A percentile compares a stretch with the other conserved stretches of the same genome.
phyloP scores from a whole-genome alignment of 2,797 vertebrate species.

The Cephalopachus bancanus region DNA sequence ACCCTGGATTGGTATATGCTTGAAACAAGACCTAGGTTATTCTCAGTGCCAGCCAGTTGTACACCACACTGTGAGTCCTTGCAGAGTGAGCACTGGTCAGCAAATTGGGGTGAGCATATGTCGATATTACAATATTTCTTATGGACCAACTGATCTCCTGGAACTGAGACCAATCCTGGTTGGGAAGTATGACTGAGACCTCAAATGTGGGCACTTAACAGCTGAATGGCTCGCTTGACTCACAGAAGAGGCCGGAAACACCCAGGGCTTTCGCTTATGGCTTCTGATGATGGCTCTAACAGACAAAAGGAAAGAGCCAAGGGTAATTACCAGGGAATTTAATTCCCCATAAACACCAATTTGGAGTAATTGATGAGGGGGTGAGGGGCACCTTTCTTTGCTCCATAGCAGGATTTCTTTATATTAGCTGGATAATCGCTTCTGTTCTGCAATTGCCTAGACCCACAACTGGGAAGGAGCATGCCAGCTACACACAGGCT shows the following conservation, averaged over 20 bases:
- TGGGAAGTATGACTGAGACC: background rate
- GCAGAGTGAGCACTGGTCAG: background rate
- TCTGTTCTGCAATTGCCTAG: background rate
- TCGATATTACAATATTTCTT: background rate
- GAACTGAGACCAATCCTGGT: background rate
- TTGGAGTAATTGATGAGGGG: constrained; percentile 53
- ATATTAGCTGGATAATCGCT: constrained; percentile 66
- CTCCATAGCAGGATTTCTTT: constrained; percentile 61
- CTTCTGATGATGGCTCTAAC: background rate
- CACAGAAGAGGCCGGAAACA: background rate
- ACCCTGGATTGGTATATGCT: background rate
- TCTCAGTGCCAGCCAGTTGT: background rate
- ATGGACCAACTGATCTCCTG: background rate
- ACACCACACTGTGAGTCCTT: background rate
- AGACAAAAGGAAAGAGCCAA: constrained; percentile 39
- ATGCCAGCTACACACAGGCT: background rate
- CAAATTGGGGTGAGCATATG: background rate
- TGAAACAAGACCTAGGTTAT: background rate
- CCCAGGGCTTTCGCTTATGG: background rate
- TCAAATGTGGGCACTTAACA: background rate
- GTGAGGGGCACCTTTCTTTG: background rate
- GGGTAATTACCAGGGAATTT: constrained; percentile 39
- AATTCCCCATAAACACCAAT: constrained; percentile 70
- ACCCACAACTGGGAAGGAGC: background rate
- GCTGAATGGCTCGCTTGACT: background rate